phyloP scores from a whole-genome alignment of 2,888 invertebrate genomes.

The Galeruca laticollis region DNA sequence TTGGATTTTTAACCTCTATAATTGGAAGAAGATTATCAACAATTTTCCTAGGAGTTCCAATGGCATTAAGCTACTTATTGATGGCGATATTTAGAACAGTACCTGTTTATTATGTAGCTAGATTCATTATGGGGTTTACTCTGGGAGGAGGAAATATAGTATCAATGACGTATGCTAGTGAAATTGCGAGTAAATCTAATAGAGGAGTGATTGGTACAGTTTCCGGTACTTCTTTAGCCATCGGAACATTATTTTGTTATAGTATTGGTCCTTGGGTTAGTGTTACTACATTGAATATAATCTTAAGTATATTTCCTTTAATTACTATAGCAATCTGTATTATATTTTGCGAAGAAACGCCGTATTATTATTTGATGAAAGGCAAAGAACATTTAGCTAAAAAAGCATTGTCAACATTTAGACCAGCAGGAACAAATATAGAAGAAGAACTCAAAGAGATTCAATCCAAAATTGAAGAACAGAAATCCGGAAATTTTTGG shows the following conservation, averaged over 20 bases:
- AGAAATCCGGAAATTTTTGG: constrained; percentile 18
- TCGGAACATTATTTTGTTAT: constrained; percentile 79
- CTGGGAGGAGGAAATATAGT: constrained; percentile 78
- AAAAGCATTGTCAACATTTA: constrained; percentile 67
- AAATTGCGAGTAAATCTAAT: constrained; percentile 83
- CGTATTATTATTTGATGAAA: constrained; percentile 76
- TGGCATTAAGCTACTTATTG: constrained; percentile 77
- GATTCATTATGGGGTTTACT: constrained; percentile 73
- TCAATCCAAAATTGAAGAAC: constrained; percentile 29
- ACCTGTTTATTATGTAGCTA: constrained; percentile 70
- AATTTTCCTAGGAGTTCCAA: constrained; percentile 74
- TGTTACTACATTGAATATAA: constrained; percentile 73
- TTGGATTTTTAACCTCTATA: constrained; percentile 74
- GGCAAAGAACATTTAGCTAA: constrained; percentile 74
- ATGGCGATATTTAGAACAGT: constrained; percentile 70
- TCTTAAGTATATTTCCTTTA: constrained; percentile 68
- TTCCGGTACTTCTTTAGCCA: constrained; percentile 78
- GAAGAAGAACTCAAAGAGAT: constrained; percentile 38
- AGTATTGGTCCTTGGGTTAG: constrained; percentile 78
- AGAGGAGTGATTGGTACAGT: constrained; percentile 86
- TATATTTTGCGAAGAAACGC: constrained; percentile 85
- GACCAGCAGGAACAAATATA: constrained; percentile 9
- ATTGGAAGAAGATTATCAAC: constrained; percentile 78
- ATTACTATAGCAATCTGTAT: constrained; percentile 71
- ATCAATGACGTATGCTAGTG: constrained; percentile 87